These are phyloP conservation scores for Polyploca ridens DNA, from an alignment of 2,888 invertebrate species.

Conservation along the genomic window DNA sequence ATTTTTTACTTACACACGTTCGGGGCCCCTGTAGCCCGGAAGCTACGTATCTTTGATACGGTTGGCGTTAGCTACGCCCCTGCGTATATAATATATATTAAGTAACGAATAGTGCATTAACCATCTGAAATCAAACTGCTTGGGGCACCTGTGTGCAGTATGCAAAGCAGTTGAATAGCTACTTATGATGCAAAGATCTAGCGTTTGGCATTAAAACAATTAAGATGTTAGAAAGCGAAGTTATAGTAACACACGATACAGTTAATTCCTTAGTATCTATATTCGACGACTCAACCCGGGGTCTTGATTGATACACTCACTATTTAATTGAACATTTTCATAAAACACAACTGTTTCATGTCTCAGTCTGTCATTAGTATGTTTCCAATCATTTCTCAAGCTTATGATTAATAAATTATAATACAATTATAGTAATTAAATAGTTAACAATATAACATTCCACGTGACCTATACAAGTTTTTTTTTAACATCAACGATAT, in stretches of 20 bases:
- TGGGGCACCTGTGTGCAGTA: background rate
- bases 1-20: too few species aligned
- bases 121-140: background rate
- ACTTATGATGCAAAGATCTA: conserved; percentile 42
- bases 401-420: conserved; percentile 18
- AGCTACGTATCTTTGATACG: too few species aligned
- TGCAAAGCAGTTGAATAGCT: background rate
- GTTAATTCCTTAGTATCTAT: conserved; percentile 9
- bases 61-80: too few species aligned
- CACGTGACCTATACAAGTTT: conserved; percentile 2
- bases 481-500: conserved; percentile 38
- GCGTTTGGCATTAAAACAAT: conserved; percentile 65
- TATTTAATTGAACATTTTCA: background rate
- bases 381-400: conserved; percentile 1
- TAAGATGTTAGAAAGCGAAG: conserved; percentile 38
- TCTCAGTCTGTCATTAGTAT: background rate
- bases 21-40: too few species aligned
- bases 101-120: background rate
- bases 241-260: conserved; percentile 34
- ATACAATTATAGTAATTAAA: conserved; percentile 24
- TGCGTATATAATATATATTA: conserved; percentile 13
- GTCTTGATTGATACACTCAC: background rate
- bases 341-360: background rate
- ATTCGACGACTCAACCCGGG: background rate
- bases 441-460: conserved; percentile 31